Conservation (phyloP, 2,797 vertebrate genomes). For the Parotocinclus haroldoi region DNA sequence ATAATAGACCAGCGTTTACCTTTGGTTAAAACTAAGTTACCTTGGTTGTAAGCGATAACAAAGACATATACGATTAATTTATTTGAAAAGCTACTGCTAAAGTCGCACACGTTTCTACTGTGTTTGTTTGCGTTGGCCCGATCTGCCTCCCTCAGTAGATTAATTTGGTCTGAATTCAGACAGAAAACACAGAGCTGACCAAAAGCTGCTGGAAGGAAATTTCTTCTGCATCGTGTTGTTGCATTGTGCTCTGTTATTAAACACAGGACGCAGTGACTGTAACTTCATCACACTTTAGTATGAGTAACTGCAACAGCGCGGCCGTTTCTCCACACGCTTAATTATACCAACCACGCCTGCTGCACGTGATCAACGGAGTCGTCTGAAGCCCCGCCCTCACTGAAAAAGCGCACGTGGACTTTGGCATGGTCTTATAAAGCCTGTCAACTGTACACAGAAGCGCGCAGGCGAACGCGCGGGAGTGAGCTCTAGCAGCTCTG, state of each 20-base stretch:
- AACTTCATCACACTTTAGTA: conserved; percentile 10
- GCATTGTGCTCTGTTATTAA: conserved; percentile 8
- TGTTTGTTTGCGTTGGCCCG: no score
- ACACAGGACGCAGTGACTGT: neutral
- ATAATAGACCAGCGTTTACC: no score
- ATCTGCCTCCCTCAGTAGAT: conserved; percentile 44
- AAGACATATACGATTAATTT: no score
- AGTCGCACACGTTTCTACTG: no score
- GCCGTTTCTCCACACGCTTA: neutral
- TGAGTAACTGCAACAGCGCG: neutral
- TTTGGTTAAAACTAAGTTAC: no score
- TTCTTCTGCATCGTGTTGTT: conserved; percentile 8
- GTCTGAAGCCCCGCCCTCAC: conserved; percentile 57
- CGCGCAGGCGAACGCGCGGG: neutral
- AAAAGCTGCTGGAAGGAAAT: conserved; percentile 24
- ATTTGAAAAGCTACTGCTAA: no score
- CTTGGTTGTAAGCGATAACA: no score
- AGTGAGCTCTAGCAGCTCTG: neutral
- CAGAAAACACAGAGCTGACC: conserved; percentile 41
- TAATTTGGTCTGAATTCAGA: conserved; percentile 53
- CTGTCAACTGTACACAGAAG: neutral
- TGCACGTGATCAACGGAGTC: conserved; percentile 59
- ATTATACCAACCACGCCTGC: conserved; percentile 58
- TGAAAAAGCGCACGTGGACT: conserved; percentile 69
- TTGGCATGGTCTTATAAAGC: conserved; percentile 60